A percentile compares a stretch with the other conserved stretches of the same genome.
phyloP scores from a whole-genome alignment of 2,113 vertebrate genomes.

The zebrafish (Danio rerio) region DNA sequence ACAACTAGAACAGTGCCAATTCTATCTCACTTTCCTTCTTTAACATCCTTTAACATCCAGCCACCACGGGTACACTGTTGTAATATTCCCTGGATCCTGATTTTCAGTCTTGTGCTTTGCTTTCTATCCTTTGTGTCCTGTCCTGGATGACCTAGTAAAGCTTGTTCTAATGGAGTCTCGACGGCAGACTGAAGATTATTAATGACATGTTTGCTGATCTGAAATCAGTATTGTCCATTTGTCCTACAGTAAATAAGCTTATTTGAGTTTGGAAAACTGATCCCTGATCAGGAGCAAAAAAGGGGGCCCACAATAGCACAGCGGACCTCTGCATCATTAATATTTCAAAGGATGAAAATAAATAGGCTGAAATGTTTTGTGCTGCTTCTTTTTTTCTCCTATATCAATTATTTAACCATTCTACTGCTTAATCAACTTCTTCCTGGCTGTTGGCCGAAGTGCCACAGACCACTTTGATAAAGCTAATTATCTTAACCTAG shows the following conservation, averaged over 20 bases:
- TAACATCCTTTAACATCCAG: slow-evolving; percentile 50
- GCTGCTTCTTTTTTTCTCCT: slow-evolving; percentile 58
- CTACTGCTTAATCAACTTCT: slow-evolving; percentile 52
- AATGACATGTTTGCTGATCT: slow-evolving; percentile 5
- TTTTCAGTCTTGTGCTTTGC: slow-evolving; percentile 11
- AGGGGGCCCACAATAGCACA: slow-evolving; percentile 36
- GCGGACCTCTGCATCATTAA: slow-evolving; percentile 60
- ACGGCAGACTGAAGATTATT: neutral
- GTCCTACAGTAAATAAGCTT: neutral
- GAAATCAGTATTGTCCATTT: neutral
- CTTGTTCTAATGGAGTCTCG: slow-evolving; percentile 1
- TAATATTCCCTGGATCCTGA: slow-evolving; percentile 10
- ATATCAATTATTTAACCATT: slow-evolving; percentile 63
- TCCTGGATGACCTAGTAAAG: slow-evolving; percentile 14
- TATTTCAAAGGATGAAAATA: slow-evolving; percentile 64
- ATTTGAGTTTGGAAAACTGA: slow-evolving; percentile 18
- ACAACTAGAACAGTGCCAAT: slow-evolving; percentile 73
- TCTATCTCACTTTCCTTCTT: slow-evolving; percentile 61
- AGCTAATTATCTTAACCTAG: slow-evolving; percentile 62
- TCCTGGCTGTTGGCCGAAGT: slow-evolving; percentile 38
- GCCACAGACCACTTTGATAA: slow-evolving; percentile 48
- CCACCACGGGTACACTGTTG: slow-evolving; percentile 24
- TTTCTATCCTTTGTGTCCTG: neutral
- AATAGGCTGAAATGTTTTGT: slow-evolving; percentile 67
- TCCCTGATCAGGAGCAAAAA: slow-evolving; percentile 16